A percentile compares a stretch with the other conserved stretches of the same genome.
Conservation (phyloP, 2,888 invertebrate species). For the Trachelus tabidus region DNA sequence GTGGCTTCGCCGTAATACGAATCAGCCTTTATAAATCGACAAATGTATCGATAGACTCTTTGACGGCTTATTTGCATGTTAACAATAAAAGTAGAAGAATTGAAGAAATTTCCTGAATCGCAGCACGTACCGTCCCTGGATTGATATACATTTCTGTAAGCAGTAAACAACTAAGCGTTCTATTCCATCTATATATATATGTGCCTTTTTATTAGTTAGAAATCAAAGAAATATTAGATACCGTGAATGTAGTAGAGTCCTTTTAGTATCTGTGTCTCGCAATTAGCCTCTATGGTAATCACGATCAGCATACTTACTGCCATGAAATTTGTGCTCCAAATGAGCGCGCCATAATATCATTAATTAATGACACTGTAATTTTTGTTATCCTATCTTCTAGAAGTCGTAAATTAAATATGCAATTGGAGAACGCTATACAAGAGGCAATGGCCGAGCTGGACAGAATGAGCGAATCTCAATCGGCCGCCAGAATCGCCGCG, state of each 20-base stretch:
- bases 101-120: not conserved
- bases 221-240: not conserved
- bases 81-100: not conserved
- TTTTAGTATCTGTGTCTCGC: not conserved
- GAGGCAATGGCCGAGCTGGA: slow-evolving; percentile 93
- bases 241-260: not conserved
- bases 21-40: not conserved
- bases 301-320: not conserved
- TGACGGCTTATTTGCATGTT: not conserved
- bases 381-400: slow-evolving; percentile 68
- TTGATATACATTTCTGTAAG: not conserved
- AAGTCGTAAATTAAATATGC: slow-evolving; percentile 92
- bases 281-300: not conserved
- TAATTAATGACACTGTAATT: slow-evolving; percentile 31
- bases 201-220: not conserved
- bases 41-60: not conserved
- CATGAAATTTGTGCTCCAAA: not conserved
- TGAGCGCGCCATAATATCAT: not conserved
- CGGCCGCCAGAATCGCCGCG: slow-evolving; percentile 31
- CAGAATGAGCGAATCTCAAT: slow-evolving; percentile 69
- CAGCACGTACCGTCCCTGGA: not conserved
- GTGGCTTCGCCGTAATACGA: not conserved
- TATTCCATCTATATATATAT: not conserved
- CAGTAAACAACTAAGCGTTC: not conserved
- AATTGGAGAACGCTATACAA: slow-evolving; percentile 91